Evolutionary conservation across 2,797 vertebrate genomes (phyloP).

Genomic region (Apogon hyalosoma): DNA sequence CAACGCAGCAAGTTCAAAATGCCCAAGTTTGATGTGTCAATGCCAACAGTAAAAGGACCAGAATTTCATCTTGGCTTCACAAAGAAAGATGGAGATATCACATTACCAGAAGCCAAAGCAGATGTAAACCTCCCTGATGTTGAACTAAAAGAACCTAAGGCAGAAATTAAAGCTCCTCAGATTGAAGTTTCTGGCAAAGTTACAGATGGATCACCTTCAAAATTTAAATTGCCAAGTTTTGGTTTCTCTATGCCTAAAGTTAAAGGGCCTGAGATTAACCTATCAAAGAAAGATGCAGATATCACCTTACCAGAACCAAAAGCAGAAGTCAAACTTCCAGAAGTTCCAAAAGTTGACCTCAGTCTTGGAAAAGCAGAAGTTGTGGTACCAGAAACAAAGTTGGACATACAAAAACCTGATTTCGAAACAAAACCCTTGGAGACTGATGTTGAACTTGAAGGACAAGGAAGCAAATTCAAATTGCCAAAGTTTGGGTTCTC

Average conservation of each 20-base stretch:
- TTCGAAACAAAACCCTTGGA: conserved; percentile 17
- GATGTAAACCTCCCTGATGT: conserved; percentile 34
- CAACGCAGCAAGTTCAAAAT: conserved; percentile 43
- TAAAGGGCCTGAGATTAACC: conserved; percentile 28
- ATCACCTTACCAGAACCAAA: conserved; percentile 49
- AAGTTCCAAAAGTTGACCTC: conserved; percentile 35
- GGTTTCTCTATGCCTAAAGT: conserved; percentile 30
- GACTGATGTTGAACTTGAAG: neutral
- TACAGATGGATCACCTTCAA: conserved; percentile 36
- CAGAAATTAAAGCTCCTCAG: conserved; percentile 38
- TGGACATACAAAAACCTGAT: conserved; percentile 13
- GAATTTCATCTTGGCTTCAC: conserved; percentile 29
- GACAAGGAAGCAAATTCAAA: conserved; percentile 37
- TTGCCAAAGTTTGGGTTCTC: conserved; percentile 62
- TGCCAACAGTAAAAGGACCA: conserved; percentile 41
- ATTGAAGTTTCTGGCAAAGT: conserved; percentile 17
- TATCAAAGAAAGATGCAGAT: conserved; percentile 58
- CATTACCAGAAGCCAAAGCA: conserved; percentile 23
- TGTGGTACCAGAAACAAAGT: conserved; percentile 15
- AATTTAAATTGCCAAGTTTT: conserved; percentile 61
- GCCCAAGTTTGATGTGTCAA: accelerated
- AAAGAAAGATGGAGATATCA: conserved; percentile 40
- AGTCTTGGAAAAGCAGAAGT: conserved; percentile 29
- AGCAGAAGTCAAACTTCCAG: neutral
- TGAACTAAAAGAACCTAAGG: conserved; percentile 29